phyloP scores from a whole-genome alignment of 2,797 vertebrate species.

The Acridotheres tristis region DNA sequence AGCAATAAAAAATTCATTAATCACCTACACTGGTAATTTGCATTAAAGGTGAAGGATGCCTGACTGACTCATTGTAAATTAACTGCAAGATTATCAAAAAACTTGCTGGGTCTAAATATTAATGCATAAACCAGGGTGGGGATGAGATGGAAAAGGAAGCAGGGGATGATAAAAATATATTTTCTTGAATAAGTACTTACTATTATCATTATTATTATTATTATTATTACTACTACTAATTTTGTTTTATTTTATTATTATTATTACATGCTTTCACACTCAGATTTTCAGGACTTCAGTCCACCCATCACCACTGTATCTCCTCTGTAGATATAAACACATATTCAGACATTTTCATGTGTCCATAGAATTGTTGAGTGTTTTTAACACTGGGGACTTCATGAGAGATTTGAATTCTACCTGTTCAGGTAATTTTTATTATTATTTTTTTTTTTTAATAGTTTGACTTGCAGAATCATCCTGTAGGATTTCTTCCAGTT shows the following conservation, averaged over 20 bases:
- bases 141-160: neutral
- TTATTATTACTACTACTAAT: neutral
- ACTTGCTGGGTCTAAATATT: neutral
- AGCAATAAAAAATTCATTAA: neutral
- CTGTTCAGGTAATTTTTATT: neutral
- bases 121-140: neutral
- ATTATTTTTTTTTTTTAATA: neutral
- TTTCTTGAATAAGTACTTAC: neutral
- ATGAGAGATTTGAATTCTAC: neutral
- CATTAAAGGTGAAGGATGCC: neutral
- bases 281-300: neutral
- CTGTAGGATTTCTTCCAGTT: neutral
- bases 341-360: neutral
- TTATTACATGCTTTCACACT: neutral
- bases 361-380: neutral
- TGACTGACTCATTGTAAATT: neutral
- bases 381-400: neutral
- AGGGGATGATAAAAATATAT: neutral
- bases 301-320: neutral
- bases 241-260: neutral
- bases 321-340: neutral
- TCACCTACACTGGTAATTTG: neutral
- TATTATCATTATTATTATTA: neutral
- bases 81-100: neutral
- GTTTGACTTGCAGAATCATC: neutral